phyloP scores from a whole-genome alignment of 2,888 invertebrate species.

The Dasysyrphus tricinctus region DNA sequence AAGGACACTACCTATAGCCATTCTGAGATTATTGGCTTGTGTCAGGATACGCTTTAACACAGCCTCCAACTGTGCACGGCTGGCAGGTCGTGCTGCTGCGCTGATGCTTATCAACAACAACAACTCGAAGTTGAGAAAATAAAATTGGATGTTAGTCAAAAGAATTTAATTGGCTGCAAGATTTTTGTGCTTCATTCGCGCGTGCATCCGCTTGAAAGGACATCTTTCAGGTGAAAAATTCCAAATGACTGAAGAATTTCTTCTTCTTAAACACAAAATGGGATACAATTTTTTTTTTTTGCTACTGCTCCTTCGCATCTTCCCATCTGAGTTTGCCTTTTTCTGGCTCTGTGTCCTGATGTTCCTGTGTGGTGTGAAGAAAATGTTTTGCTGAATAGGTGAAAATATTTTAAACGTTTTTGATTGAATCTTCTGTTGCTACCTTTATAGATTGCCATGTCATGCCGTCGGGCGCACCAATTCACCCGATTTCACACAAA shows the following conservation, averaged over 20 bases:
- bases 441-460: not conserved
- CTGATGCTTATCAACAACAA: not conserved
- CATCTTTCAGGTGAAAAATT: conserved; percentile 63
- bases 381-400: conserved; percentile 69
- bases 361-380: not conserved
- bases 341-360: conserved; percentile 9
- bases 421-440: conserved; percentile 61
- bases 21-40: conserved; percentile 30
- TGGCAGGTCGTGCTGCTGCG: not conserved
- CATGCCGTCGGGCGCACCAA: conserved; percentile 38
- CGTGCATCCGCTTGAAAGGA: conserved; percentile 70
- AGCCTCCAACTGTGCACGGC: not conserved
- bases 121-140: not conserved
- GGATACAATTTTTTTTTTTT: conserved; percentile 21
- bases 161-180: conserved; percentile 66
- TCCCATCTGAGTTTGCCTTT: conserved; percentile 21
- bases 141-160: conserved; percentile 43
- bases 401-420: conserved; percentile 71
- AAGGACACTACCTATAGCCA: conserved; percentile 41
- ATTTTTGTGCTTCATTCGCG: conserved; percentile 54
- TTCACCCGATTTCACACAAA: conserved; percentile 58
- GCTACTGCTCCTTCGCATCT: not conserved
- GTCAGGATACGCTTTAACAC: conserved; percentile 65
- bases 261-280: not conserved
- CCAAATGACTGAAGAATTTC: conserved; percentile 60